phyloP scores from a whole-genome alignment of 2,888 invertebrate genomes.

The Buathra laborator region DNA sequence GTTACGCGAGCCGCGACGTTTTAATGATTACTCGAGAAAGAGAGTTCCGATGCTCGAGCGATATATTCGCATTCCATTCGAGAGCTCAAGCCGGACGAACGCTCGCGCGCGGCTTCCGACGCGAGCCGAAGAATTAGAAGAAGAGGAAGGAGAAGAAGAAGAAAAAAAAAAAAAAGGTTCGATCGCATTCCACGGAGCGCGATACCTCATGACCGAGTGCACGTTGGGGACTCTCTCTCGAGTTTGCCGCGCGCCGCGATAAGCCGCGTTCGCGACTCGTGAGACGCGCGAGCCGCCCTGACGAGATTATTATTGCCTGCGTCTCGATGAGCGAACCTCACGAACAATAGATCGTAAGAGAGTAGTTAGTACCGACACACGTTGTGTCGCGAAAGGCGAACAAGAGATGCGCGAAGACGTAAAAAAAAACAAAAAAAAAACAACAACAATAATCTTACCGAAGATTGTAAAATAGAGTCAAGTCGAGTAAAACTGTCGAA shows the following conservation, averaged over 20 bases:
- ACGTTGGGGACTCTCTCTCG: conserved; percentile 45
- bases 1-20: not conserved
- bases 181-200: conserved; percentile 68
- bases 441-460: not conserved
- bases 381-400: conserved; percentile 30
- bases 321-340: conserved; percentile 44
- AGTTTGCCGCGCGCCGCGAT: conserved; percentile 64
- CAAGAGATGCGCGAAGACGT: conserved; percentile 20
- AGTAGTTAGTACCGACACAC: conserved; percentile 27
- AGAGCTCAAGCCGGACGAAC: conserved; percentile 8
- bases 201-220: conserved; percentile 69
- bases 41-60: conserved; percentile 24
- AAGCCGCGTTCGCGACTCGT: conserved; percentile 67
- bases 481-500: conserved; percentile 9
- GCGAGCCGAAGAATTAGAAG: conserved; percentile 18
- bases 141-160: conserved; percentile 21
- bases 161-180: conserved; percentile 65
- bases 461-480: conserved; percentile 1
- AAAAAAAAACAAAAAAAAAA: conserved; percentile 1
- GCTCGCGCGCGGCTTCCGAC: conserved; percentile 22
- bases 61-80: conserved; percentile 55
- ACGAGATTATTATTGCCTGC: conserved; percentile 57
- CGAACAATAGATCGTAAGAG: conserved; percentile 55
- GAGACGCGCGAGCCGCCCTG: conserved; percentile 50
- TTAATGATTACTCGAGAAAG: conserved; percentile 23